These are phyloP conservation scores for Phortica variegata DNA, from an alignment of 1,140 invertebrate genomes.

Conservation along the genomic window DNA sequence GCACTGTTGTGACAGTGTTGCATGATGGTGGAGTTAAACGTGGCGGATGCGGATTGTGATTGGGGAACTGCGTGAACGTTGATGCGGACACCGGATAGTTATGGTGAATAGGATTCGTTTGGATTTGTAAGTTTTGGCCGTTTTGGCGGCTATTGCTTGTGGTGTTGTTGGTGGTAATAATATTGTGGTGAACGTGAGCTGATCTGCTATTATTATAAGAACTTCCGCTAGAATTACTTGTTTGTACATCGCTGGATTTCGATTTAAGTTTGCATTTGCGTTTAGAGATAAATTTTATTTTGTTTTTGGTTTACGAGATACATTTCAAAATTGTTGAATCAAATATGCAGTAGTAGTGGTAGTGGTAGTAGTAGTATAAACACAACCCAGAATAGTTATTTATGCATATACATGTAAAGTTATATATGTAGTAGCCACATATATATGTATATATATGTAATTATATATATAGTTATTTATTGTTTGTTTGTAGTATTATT, in stretches of 20 bases:
- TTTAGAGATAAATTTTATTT: conserved; percentile 24
- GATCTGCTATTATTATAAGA: conserved; percentile 54
- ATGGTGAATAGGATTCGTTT: no score
- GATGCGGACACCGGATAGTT: no score
- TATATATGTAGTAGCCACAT: conserved; percentile 52
- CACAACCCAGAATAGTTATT: conserved; percentile 56
- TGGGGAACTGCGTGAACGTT: no score
- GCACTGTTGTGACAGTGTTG: no score
- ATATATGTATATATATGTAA: conserved; percentile 55
- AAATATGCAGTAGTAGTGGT: conserved; percentile 52
- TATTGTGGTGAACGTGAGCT: conserved; percentile 26
- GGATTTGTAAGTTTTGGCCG: no score
- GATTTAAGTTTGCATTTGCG: conserved; percentile 34
- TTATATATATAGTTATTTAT: conserved; percentile 44
- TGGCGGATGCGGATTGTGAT: no score
- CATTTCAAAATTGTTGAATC: conserved; percentile 52
- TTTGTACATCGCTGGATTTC: conserved; percentile 57
- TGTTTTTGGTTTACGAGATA: conserved; percentile 47
- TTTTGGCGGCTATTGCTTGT: conserved; percentile 21
- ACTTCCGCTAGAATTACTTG: conserved; percentile 56
- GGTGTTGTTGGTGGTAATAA: conserved; percentile 19
- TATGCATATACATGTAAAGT: conserved; percentile 57
- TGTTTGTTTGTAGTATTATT: conserved; percentile 46
- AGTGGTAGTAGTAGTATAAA: conserved; percentile 50
- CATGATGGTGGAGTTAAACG: no score